Percentiles rank a stretch among this genome's conserved stretches.
Conservation (phyloP, 1,140 invertebrate genomes). For the Leptinotarsa defecta region DNA sequence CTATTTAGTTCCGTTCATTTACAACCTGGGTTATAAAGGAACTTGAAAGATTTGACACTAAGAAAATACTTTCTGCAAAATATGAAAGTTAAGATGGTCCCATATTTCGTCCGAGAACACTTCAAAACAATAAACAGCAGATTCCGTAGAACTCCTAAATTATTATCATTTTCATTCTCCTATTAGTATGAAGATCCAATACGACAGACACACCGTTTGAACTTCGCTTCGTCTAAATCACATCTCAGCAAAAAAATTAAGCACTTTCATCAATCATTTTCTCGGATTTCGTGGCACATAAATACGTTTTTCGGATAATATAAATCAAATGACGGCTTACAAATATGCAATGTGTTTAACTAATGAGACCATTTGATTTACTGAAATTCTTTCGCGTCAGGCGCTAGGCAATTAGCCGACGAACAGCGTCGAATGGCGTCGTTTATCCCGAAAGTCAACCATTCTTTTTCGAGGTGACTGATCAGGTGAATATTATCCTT, state of each 20-base stretch:
- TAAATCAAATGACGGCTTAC: slow-evolving; percentile 45
- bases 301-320: slow-evolving; percentile 39
- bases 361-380: slow-evolving; percentile 46
- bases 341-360: slow-evolving; percentile 44
- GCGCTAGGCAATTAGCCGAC: slow-evolving; percentile 29
- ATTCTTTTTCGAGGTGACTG: neutral
- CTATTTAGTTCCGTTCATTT: too few relatives aligned
- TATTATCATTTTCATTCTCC: too few relatives aligned
- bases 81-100: too few relatives aligned
- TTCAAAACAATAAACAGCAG: too few relatives aligned
- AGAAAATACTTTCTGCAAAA: too few relatives aligned
- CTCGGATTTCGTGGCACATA: slow-evolving; percentile 40
- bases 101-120: too few relatives aligned
- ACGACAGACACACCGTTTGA: neutral
- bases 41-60: too few relatives aligned
- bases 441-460: neutral
- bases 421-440: slow-evolving; percentile 20
- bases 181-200: neutral
- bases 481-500: neutral
- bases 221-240: neutral
- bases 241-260: slow-evolving; percentile 10
- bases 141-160: too few relatives aligned
- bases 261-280: slow-evolving; percentile 19
- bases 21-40: too few relatives aligned
- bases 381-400: slow-evolving; percentile 29